phyloP scores from a whole-genome alignment of 2,113 vertebrate species.

The Tragulus kanchil region DNA sequence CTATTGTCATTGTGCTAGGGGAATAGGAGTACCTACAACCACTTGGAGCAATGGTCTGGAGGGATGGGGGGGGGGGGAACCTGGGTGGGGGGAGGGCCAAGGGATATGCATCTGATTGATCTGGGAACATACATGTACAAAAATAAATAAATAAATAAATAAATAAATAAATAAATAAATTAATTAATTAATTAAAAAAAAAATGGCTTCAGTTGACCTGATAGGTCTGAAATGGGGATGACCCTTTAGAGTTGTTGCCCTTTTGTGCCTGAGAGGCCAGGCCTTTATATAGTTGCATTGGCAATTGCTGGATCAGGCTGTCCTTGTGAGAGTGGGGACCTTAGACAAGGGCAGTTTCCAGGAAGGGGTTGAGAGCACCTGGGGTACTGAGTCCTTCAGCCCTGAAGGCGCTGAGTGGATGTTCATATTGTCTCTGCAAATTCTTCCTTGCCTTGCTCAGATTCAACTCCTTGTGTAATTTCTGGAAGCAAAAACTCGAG shows the following conservation, averaged over 20 bases:
- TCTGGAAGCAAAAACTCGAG: background rate
- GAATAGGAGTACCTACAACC: no score
- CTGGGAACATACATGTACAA: no score
- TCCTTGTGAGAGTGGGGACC: rapidly evolving
- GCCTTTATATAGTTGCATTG: background rate
- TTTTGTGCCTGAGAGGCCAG: background rate
- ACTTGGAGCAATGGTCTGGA: no score
- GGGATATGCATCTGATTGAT: no score
- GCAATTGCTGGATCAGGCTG: background rate
- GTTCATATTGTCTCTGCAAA: background rate
- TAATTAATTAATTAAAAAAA: no score
- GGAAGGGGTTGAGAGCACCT: background rate
- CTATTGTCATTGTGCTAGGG: no score
- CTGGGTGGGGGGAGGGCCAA: no score
- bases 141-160: no score
- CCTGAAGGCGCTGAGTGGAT: background rate
- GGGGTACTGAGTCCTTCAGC: background rate
- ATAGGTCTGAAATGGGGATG: background rate
- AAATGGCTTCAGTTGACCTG: background rate
- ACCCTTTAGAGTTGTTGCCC: background rate
- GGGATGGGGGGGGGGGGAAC: no score
- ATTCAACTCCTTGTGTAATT: background rate
- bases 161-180: no score
- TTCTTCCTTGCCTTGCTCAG: background rate
- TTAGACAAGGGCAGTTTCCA: background rate